Conservation (phyloP, 1,140 invertebrate species). For the Pseudachorutes palmiensis region DNA sequence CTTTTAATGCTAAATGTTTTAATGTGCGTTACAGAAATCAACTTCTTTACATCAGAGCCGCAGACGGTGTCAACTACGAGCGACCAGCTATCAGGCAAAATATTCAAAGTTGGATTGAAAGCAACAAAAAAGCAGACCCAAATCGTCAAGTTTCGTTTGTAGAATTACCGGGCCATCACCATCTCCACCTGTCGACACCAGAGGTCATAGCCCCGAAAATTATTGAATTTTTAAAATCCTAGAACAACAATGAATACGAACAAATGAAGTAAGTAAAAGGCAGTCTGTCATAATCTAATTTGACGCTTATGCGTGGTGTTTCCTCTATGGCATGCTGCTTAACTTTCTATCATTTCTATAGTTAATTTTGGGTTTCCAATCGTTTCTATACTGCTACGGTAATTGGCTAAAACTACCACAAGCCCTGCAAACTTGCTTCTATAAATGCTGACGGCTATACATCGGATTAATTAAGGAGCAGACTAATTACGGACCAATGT, state of each 20-base stretch:
- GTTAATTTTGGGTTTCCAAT: no score
- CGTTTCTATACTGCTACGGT: no score
- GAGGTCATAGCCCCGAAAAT: slow-evolving; percentile 20
- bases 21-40: slow-evolving; percentile 23
- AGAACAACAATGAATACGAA: slow-evolving; percentile 8
- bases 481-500: no score
- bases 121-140: neutral
- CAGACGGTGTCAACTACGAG: slow-evolving; percentile 26
- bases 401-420: no score
- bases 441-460: no score
- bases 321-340: no score
- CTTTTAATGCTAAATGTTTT: neutral
- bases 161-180: slow-evolving; percentile 25
- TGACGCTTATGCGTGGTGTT: no score
- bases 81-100: slow-evolving; percentile 20
- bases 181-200: slow-evolving; percentile 28
- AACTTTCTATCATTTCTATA: no score
- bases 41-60: slow-evolving; percentile 28
- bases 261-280: neutral
- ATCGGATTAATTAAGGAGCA: no score
- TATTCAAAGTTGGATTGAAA: slow-evolving; percentile 25
- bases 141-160: slow-evolving; percentile 18
- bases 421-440: no score
- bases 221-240: slow-evolving; percentile 17
- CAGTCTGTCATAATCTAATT: no score